These are phyloP conservation scores for Nymphicus hollandicus DNA, from an alignment of 2,113 vertebrate species.

Conservation along the genomic window DNA sequence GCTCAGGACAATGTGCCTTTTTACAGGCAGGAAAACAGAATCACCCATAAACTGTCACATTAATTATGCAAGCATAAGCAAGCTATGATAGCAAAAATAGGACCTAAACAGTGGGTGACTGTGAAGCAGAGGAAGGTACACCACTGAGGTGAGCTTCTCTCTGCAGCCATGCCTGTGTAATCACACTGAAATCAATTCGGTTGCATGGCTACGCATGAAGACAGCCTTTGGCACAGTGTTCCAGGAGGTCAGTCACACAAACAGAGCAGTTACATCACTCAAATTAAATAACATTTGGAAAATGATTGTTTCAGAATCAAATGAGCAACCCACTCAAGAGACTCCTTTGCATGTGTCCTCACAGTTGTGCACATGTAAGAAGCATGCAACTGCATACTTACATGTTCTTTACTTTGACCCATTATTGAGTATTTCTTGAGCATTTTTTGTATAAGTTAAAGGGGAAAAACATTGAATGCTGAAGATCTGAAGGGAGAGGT, in stretches of 20 bases:
- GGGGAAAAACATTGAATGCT: neutral
- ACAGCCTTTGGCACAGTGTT: neutral
- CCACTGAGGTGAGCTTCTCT: neutral
- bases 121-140: neutral
- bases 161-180: neutral
- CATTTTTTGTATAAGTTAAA: neutral
- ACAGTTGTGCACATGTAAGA: neutral
- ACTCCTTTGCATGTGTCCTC: neutral
- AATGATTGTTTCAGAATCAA: neutral
- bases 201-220: neutral
- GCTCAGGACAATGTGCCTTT: neutral
- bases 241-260: neutral
- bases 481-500: neutral
- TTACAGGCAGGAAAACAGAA: neutral
- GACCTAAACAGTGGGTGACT: neutral
- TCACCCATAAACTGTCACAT: neutral
- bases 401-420: neutral
- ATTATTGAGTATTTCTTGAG: neutral
- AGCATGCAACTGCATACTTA: neutral
- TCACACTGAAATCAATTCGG: neutral
- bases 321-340: neutral
- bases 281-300: neutral
- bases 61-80: neutral
- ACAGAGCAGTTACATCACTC: neutral
- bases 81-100: neutral